phyloP scores from a whole-genome alignment of 2,888 invertebrate species.

The Elegia similella region DNA sequence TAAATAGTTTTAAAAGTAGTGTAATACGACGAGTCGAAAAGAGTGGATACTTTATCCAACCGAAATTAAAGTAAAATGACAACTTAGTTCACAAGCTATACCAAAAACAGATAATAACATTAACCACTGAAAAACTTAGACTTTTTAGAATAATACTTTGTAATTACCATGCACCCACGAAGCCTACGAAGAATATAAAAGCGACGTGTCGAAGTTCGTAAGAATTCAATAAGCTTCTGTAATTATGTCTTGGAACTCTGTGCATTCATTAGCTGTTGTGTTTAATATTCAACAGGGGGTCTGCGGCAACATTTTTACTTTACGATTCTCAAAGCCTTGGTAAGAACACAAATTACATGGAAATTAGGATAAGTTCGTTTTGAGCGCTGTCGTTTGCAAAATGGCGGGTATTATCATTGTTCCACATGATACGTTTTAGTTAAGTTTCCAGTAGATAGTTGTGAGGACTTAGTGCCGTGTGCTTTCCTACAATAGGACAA shows the following conservation, averaged over 20 bases:
- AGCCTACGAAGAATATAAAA: slow-evolving; percentile 53
- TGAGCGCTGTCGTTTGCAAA: slow-evolving; percentile 36
- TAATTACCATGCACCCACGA: slow-evolving; percentile 33
- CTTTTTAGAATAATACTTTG: no score
- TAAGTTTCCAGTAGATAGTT: no score
- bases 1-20: no score
- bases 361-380: slow-evolving; percentile 60
- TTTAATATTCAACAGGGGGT: slow-evolving; percentile 66
- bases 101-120: background rate
- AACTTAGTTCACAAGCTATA: no score
- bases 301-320: slow-evolving; percentile 55
- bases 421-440: no score
- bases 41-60: no score
- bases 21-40: no score
- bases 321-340: slow-evolving; percentile 46
- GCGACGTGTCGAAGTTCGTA: slow-evolving; percentile 45
- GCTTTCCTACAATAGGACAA: no score
- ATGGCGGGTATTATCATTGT: slow-evolving; percentile 16
- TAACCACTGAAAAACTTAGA: background rate
- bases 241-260: slow-evolving; percentile 67
- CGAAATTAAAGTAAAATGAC: no score
- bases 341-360: slow-evolving; percentile 64
- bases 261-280: slow-evolving; percentile 64
- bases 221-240: slow-evolving; percentile 67
- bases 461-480: no score